These are phyloP conservation scores for Eciton burchellii DNA, from an alignment of 1,140 invertebrate genomes.

Conservation along the genomic window DNA sequence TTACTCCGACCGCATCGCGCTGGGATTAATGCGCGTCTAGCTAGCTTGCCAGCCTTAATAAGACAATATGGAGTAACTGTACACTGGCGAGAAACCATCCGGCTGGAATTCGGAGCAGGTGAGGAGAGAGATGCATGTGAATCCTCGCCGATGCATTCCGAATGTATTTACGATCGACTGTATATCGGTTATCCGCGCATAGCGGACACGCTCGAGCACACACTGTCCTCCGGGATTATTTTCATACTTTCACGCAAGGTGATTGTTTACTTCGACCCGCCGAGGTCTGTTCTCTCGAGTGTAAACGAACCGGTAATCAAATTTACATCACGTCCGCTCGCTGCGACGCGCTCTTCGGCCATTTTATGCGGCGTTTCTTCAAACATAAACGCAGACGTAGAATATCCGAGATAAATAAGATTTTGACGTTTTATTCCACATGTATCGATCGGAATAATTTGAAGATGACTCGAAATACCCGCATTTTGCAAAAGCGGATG, in stretches of 20 bases:
- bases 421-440: neutral
- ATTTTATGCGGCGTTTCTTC: conserved; percentile 1
- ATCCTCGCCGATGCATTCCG: conserved; percentile 48
- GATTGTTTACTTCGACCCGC: conserved; percentile 82
- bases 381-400: neutral
- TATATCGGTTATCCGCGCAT: conserved; percentile 3
- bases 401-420: neutral
- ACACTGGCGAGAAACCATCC: conserved; percentile 47
- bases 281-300: conserved; percentile 81
- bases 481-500: neutral
- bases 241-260: conserved; percentile 85
- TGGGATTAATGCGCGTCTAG: neutral
- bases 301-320: conserved; percentile 84
- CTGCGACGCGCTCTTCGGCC: conserved; percentile 39
- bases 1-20: neutral
- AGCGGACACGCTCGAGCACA: conserved; percentile 46
- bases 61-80: conserved; percentile 56
- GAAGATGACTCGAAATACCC: conserved; percentile 4
- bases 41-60: conserved; percentile 32
- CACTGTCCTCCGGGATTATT: conserved; percentile 79
- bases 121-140: conserved; percentile 64
- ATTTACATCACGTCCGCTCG: conserved; percentile 81
- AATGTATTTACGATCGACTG: conserved; percentile 38
- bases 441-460: neutral
- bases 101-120: conserved; percentile 70